phyloP scores from a whole-genome alignment of 2,113 vertebrate genomes.

The Dromaius novaehollandiae region DNA sequence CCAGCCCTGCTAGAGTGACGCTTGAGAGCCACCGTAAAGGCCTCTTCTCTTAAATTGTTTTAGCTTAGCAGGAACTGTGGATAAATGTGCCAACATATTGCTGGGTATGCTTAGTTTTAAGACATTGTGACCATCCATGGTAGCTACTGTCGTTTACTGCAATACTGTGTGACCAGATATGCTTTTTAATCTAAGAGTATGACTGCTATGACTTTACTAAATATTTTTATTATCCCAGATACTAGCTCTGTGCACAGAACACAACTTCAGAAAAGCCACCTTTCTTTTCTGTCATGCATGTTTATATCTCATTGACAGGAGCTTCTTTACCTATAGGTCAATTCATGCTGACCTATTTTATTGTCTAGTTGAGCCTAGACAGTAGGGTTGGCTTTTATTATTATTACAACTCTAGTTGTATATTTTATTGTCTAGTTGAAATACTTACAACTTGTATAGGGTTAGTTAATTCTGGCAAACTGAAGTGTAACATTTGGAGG shows the following conservation, averaged over 20 bases:
- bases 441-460: not conserved
- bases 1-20: not conserved
- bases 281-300: not conserved
- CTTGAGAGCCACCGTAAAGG: not conserved
- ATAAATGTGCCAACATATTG: not conserved
- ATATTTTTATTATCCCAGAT: not conserved
- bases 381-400: not conserved
- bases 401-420: not conserved
- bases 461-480: not conserved
- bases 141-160: not conserved
- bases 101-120: not conserved
- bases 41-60: not conserved
- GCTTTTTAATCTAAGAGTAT: not conserved
- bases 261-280: not conserved
- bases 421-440: not conserved
- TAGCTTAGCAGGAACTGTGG: not conserved
- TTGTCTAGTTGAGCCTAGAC: not conserved
- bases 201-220: not conserved
- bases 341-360: not conserved
- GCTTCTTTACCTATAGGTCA: not conserved
- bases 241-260: not conserved
- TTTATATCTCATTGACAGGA: not conserved
- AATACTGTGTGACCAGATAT: accelerated
- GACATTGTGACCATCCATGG: not conserved
- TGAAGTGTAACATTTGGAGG: not conserved